A percentile compares a stretch with the other conserved stretches of the same genome.
phyloP scores from a whole-genome alignment of 2,797 vertebrate species.

The Poliocrania exsul region DNA sequence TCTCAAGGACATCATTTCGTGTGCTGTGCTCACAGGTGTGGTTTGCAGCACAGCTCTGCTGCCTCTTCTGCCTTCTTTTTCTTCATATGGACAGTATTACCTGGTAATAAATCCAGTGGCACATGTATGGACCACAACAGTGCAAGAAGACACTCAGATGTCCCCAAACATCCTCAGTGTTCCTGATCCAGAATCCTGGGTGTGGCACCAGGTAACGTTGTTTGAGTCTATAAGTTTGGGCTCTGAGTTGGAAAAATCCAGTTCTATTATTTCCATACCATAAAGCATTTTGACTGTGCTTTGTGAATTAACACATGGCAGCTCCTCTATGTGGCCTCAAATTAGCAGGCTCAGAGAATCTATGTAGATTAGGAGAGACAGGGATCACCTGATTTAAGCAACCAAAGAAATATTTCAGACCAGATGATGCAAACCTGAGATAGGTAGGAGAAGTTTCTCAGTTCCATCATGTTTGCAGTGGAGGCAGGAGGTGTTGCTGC shows the following conservation, averaged over 20 bases:
- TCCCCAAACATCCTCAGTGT: background rate
- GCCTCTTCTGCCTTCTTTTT: background rate
- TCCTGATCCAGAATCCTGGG: background rate
- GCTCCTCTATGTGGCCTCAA: background rate
- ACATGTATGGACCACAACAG: fast-evolving
- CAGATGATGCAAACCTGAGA: too few relatives aligned
- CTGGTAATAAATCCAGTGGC: background rate
- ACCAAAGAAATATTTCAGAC: too few relatives aligned
- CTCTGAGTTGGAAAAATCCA: background rate
- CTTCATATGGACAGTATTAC: background rate
- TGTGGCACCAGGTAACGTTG: background rate
- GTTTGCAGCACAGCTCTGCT: background rate
- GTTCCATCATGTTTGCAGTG: too few relatives aligned
- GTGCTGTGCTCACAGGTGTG: background rate
- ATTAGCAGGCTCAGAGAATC: too few relatives aligned
- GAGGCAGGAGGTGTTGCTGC: too few relatives aligned
- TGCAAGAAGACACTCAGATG: background rate
- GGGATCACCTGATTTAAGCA: too few relatives aligned
- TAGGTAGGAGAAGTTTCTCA: too few relatives aligned
- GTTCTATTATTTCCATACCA: background rate
- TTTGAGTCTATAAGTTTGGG: background rate
- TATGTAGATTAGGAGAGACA: too few relatives aligned
- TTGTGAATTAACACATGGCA: background rate
- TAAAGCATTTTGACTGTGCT: background rate
- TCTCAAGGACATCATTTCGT: background rate